These are phyloP conservation scores for Pocillopora damicornis DNA, from an alignment of 64 coral and sea anemone species.

Conservation along the genomic window DNA sequence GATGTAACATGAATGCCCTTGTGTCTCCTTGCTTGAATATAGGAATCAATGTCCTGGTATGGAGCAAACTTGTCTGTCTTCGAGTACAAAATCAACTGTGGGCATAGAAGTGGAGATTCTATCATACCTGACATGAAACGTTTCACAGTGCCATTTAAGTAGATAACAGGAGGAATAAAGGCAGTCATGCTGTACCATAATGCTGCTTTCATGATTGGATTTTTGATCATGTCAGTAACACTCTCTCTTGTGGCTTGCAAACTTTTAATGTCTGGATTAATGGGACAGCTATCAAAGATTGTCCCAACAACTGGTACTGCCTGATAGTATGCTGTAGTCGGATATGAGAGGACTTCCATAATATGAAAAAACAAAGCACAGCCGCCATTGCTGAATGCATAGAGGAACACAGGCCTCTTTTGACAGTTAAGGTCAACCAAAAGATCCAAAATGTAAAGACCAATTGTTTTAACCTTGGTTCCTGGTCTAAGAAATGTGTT, in stretches of 20 bases:
- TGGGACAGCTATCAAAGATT: slow-evolving; percentile 96
- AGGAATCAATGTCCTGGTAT: slow-evolving; percentile 69
- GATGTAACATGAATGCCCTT: slow-evolving; percentile 53
- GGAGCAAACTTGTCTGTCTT: slow-evolving; percentile 75
- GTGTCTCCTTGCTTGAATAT: slow-evolving; percentile 52
- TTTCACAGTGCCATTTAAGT: slow-evolving; percentile 46
- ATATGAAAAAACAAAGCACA: slow-evolving; percentile 88
- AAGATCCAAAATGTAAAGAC: slow-evolving; percentile 51
- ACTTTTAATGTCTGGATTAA: slow-evolving; percentile 66
- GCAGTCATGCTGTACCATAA: slow-evolving; percentile 63
- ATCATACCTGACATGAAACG: slow-evolving; percentile 55
- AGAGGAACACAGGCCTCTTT: slow-evolving; percentile 77
- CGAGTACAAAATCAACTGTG: slow-evolving; percentile 80
- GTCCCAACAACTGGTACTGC: slow-evolving; percentile 65
- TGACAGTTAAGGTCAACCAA: slow-evolving; percentile 38
- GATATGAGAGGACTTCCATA: slow-evolving; percentile 64
- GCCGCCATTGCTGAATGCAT: slow-evolving; percentile 95
- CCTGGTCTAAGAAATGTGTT: slow-evolving; percentile 85
- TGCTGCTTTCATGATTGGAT: slow-evolving; percentile 48
- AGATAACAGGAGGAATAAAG: slow-evolving; percentile 40
- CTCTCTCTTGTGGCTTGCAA: slow-evolving; percentile 47
- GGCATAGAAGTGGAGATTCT: slow-evolving; percentile 36
- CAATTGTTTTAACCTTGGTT: slow-evolving; percentile 72
- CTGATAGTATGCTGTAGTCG: slow-evolving; percentile 29
- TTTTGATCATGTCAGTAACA: slow-evolving; percentile 54